Evolutionary conservation across 2,888 invertebrate species (phyloP).

Genomic region (Temnothorax ravouxi): DNA sequence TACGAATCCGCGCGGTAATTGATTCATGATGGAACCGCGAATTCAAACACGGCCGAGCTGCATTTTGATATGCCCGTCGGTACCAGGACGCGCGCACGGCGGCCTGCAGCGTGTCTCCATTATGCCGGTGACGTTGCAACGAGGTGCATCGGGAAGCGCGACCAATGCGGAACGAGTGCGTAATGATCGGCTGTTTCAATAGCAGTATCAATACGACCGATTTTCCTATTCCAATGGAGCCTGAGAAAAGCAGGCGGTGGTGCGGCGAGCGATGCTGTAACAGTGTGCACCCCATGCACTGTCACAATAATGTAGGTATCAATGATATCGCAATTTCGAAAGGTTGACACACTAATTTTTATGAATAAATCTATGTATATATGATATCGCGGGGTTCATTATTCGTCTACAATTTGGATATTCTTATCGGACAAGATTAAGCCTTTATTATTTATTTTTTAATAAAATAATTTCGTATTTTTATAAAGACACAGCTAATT

Average conservation of each 20-base stretch:
- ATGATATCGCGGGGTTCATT: background rate
- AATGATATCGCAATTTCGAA: slow-evolving; percentile 10
- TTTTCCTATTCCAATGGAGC: slow-evolving; percentile 45
- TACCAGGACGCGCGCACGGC: slow-evolving; percentile 67
- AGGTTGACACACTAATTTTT: background rate
- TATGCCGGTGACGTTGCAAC: slow-evolving; percentile 71
- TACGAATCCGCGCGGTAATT: slow-evolving; percentile 82
- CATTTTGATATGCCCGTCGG: slow-evolving; percentile 80
- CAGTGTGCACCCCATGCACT: background rate
- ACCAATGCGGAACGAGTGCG: slow-evolving; percentile 65
- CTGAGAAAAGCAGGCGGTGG: slow-evolving; percentile 52
- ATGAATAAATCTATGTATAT: background rate
- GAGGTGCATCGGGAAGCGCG: slow-evolving; percentile 69
- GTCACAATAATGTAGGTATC: slow-evolving; percentile 24
- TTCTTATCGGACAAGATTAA: background rate
- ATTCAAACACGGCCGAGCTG: slow-evolving; percentile 80
- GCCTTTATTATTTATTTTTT: background rate
- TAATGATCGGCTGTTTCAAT: slow-evolving; percentile 71
- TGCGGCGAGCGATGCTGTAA: slow-evolving; percentile 21
- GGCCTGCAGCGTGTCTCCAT: slow-evolving; percentile 71
- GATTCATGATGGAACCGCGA: slow-evolving; percentile 83
- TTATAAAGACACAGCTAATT: background rate
- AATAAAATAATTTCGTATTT: background rate
- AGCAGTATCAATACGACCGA: slow-evolving; percentile 51
- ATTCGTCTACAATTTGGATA: background rate